Conservation (phyloP, 2,888 invertebrate genomes). For the Caenorhabditis parvicauda region DNA sequence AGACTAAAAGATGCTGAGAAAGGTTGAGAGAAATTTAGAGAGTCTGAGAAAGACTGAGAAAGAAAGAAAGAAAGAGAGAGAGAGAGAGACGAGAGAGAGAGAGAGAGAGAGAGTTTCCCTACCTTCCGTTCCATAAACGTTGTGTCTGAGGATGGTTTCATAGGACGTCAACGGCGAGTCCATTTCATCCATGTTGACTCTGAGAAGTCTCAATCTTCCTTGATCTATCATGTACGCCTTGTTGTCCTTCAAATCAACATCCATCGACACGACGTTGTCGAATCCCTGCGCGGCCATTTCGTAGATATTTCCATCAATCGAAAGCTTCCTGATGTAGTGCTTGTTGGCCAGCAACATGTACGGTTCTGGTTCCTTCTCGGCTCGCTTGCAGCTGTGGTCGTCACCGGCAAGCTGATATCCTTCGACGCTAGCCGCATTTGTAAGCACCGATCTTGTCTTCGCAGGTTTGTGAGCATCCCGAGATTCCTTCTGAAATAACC, state of each 20-base stretch:
- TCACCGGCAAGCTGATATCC: constrained; percentile 84
- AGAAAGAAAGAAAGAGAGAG: too few relatives aligned
- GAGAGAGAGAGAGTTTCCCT: too few relatives aligned
- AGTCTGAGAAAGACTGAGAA: too few relatives aligned
- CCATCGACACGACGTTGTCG: constrained; percentile 92
- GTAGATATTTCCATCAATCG: constrained; percentile 81
- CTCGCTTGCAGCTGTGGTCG: constrained; percentile 85
- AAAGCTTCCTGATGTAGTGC: constrained; percentile 94
- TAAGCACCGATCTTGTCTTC: constrained; percentile 91
- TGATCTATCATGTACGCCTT: constrained; percentile 88
- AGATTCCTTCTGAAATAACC: constrained; percentile 70
- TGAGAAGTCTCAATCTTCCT: constrained; percentile 59
- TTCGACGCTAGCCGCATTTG: constrained; percentile 92
- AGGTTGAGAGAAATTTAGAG: too few relatives aligned
- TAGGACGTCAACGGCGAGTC: constrained; percentile 65
- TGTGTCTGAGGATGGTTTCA: constrained; percentile 84
- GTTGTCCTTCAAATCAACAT: constrained; percentile 81
- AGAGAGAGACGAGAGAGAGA: too few relatives aligned
- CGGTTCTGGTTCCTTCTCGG: constrained; percentile 73
- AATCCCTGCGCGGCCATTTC: constrained; percentile 78
- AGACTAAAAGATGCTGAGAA: too few relatives aligned
- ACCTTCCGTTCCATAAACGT: constrained; percentile 94
- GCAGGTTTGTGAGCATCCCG: constrained; percentile 87
- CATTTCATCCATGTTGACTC: constrained; percentile 53
- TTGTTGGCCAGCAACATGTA: constrained; percentile 94